Evolutionary conservation across 2,888 invertebrate genomes (phyloP), one percentile per base, ranked within the genome.

Genomic region (Pecten maximus): DNA sequence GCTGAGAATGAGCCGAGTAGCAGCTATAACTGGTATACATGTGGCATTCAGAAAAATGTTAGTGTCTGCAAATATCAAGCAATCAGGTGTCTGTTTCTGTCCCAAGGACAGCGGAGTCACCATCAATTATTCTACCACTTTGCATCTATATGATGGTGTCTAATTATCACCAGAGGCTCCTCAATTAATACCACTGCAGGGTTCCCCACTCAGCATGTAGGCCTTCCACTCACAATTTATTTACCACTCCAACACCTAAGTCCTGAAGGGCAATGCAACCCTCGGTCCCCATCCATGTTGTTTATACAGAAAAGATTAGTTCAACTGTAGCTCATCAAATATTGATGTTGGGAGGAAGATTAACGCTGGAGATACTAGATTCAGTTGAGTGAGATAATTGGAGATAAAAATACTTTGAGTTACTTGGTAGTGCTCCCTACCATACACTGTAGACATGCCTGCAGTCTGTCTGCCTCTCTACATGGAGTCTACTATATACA

Each of bases 401-500:
- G 35, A 74, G 74, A 74, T 74, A 74, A 74, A 74, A 74, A 74
- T 74, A 74, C 74, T 74, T 74, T 28, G 74, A 74, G 74, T 74
- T 74, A 35, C 74, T 74, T 74, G 74, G 28, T 28, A 10, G 8
- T 74, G 74, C 74, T 74, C 74, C 74, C 74, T 74, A 28, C 74
- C 74, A 74, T 74, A 74, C 74, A 74, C 54, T 54, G 54, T 19
- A 54, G n/a, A n/a, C n/a, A n/a, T n/a, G n/a, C n/a, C n/a, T n/a
- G n/a, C n/a, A n/a, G n/a, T n/a, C n/a, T 50, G 16, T 54, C 54
- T 74, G n/a, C n/a, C n/a, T n/a, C 74, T 74, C 28, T 8, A 74
- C 16, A 10, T 35, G 16, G 35, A 74, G 74, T 4, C 74, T 15
- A 35, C 35, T 2, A 35, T 0, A 23, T 74, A 35, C 23, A 74